These are phyloP conservation scores for Carapus acus DNA, from an alignment of 2,797 vertebrate genomes.

Conservation along the genomic window DNA sequence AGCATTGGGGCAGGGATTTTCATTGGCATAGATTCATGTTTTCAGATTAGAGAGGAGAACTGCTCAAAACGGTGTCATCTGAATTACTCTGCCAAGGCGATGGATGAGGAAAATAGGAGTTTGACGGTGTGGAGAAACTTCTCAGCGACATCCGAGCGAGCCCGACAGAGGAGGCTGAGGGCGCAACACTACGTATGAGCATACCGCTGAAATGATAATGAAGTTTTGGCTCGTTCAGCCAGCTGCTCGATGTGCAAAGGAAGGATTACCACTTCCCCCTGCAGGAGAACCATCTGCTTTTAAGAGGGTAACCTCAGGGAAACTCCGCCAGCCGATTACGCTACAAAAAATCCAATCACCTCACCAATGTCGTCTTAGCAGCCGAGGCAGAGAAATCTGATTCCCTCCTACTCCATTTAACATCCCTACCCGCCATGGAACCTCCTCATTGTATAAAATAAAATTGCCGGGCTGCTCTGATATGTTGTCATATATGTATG, in stretches of 20 bases:
- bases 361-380: background rate
- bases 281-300: background rate
- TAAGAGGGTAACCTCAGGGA: background rate
- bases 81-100: background rate
- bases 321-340: background rate
- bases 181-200: background rate
- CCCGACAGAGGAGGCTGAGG: background rate
- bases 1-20: background rate
- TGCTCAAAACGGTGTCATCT: background rate
- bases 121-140: background rate
- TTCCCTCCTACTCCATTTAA: too few relatives aligned
- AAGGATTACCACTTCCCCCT: background rate
- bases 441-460: too few relatives aligned
- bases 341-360: background rate
- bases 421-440: too few relatives aligned
- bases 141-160: background rate
- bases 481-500: too few relatives aligned
- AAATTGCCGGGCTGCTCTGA: too few relatives aligned
- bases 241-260: background rate
- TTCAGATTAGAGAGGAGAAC: background rate
- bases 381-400: too few relatives aligned
- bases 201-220: constrained; percentile 1
- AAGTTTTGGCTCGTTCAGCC: background rate
- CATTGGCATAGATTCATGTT: background rate
- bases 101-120: background rate